Conservation (phyloP, 2,113 vertebrate species). For the Aplodontia rufa region DNA sequence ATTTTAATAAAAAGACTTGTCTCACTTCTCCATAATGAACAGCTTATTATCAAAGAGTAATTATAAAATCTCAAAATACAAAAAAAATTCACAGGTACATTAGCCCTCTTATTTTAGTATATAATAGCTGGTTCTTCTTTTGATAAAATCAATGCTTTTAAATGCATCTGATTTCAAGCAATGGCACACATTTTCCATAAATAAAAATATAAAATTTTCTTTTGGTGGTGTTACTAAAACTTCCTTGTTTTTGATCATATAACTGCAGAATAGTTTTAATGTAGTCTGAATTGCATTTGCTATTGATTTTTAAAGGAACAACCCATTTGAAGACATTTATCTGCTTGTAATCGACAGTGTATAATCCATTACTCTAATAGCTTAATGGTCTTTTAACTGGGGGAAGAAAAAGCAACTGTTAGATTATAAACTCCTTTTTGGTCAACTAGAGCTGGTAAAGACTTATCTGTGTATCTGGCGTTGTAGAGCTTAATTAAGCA, state of each 20-base stretch:
- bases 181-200: not conserved
- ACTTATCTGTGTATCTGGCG: slow-evolving; percentile 8
- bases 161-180: not conserved
- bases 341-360: slow-evolving; percentile 55
- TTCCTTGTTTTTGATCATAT: not conserved
- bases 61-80: not conserved
- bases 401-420: not conserved
- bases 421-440: slow-evolving; percentile 48
- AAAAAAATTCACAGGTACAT: not conserved
- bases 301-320: slow-evolving; percentile 69
- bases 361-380: slow-evolving; percentile 69
- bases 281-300: not conserved
- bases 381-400: slow-evolving; percentile 64
- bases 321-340: slow-evolving; percentile 61
- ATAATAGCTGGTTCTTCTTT: not conserved
- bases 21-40: not conserved
- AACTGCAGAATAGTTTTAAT: slow-evolving; percentile 39
- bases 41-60: not conserved
- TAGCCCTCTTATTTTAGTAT: not conserved
- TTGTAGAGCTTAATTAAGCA: slow-evolving; percentile 10
- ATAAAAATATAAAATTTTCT: not conserved
- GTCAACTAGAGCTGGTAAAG: not conserved
- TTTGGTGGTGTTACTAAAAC: not conserved
- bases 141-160: not conserved
- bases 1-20: not conserved